These are phyloP conservation scores for Schizothorax lantsangensis DNA, from an alignment of 2,797 vertebrate species.

Conservation along the genomic window DNA sequence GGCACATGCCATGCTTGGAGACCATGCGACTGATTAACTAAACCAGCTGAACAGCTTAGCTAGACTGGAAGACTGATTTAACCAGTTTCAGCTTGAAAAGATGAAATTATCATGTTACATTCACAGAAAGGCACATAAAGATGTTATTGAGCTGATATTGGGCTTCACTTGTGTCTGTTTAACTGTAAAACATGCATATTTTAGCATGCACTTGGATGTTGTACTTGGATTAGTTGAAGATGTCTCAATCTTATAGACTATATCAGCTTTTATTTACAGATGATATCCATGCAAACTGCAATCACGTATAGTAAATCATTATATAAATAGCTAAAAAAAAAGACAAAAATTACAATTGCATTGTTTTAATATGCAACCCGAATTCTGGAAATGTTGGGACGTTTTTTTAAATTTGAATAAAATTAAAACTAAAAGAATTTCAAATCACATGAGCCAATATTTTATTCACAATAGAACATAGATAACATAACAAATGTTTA, in stretches of 20 bases:
- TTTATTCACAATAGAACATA: too few species aligned
- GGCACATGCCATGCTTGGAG: neutral
- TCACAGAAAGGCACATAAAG: neutral
- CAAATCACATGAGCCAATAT: too few species aligned
- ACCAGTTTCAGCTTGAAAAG: neutral
- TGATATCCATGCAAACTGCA: neutral
- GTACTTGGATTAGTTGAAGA: neutral
- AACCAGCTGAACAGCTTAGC: neutral
- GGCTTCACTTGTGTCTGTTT: neutral
- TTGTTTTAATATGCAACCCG: neutral
- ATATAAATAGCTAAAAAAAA: neutral
- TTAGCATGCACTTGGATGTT: neutral
- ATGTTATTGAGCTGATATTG: neutral
- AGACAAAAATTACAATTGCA: neutral
- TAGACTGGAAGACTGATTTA: conserved; percentile 1
- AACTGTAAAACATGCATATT: neutral
- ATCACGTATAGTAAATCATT: neutral
- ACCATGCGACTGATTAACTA: neutral
- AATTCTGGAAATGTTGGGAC: too few species aligned
- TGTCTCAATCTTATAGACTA: neutral
- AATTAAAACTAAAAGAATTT: too few species aligned
- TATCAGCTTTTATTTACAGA: neutral
- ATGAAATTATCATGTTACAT: neutral
- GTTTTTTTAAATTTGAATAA: too few species aligned
- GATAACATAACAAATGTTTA: too few species aligned